Evolutionary conservation across 2,797 vertebrate genomes (phyloP).

Genomic region (Phalanger gymnotis): DNA sequence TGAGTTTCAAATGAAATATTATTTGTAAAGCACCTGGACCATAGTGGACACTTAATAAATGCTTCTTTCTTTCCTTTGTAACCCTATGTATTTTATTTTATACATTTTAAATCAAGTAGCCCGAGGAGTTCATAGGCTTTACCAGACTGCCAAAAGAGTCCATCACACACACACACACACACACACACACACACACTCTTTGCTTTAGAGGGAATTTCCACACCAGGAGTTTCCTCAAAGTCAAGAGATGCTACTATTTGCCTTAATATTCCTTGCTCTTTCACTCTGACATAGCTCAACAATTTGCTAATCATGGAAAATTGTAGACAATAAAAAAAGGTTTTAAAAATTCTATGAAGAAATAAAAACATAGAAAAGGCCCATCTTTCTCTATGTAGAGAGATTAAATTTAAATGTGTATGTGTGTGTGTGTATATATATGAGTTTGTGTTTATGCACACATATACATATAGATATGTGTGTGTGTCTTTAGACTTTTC

Average conservation of each 20-base stretch:
- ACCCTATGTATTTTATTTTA: background rate
- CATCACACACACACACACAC: no score
- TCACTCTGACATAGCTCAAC: background rate
- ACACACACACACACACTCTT: no score
- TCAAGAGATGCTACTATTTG: background rate
- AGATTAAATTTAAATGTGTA: background rate
- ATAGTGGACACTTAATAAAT: background rate
- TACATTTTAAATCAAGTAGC: background rate
- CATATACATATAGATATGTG: no score
- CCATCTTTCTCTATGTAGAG: background rate
- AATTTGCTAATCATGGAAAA: background rate
- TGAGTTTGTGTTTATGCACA: no score
- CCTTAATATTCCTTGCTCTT: background rate
- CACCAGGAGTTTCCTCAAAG: no score
- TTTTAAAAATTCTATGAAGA: background rate
- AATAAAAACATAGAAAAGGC: background rate
- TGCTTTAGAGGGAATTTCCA: no score
- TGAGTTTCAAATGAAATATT: background rate
- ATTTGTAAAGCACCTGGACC: background rate
- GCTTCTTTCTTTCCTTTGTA: background rate
- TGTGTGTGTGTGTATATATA: no score
- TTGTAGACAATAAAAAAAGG: background rate
- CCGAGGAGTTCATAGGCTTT: background rate
- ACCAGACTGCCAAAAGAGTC: background rate
- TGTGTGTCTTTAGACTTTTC: background rate